Percentiles rank a stretch among this genome's conserved stretches.
Evolutionary conservation across 2,113 vertebrate species (phyloP).

Genomic region (Motacilla tschutschensis): DNA sequence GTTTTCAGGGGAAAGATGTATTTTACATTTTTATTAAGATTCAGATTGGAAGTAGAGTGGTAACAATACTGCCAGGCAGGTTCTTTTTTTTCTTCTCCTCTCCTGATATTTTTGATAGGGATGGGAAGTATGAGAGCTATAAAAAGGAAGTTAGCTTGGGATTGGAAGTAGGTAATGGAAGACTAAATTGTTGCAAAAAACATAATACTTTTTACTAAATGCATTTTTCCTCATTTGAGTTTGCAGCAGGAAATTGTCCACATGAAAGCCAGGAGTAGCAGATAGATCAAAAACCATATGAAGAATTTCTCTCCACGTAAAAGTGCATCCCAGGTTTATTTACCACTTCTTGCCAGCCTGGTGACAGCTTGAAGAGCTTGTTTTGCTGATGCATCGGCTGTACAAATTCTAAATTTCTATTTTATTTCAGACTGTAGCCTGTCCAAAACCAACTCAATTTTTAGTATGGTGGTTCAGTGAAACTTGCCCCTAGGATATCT

Average conservation of each 20-base stretch:
- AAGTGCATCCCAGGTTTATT: background rate
- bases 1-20: background rate
- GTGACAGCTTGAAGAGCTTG: background rate
- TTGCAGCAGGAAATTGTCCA: background rate
- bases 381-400: background rate
- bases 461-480: background rate
- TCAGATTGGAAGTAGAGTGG: background rate
- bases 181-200: background rate
- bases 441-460: background rate
- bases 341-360: background rate
- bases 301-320: background rate
- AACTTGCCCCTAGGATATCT: background rate
- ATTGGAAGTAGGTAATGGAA: background rate
- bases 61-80: background rate
- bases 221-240: background rate
- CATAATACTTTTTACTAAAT: background rate
- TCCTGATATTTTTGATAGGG: background rate
- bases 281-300: background rate
- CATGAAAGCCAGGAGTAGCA: background rate
- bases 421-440: background rate
- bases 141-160: background rate
- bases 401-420: background rate
- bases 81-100: fast-evolving
- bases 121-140: background rate
- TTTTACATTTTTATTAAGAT: background rate